Evolutionary conservation across 2,113 vertebrate genomes (phyloP), one percentile per base, ranked within the genome.

Genomic region (Eonycteris spelaea): DNA sequence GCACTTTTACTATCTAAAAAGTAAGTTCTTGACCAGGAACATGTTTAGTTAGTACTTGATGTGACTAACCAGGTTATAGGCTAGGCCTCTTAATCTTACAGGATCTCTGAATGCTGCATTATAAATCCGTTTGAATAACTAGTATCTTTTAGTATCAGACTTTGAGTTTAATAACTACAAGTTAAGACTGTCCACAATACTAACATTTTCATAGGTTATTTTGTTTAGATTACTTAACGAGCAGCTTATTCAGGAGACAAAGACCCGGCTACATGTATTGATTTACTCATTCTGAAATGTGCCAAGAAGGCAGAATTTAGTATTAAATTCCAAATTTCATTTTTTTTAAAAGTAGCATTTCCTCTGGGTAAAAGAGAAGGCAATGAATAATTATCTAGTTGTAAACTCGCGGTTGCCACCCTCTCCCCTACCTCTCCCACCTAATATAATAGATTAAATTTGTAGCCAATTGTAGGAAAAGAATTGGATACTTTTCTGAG

Each of bases 261-360:
- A 90, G 63, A 91, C 28, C 19, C 53, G 71, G 57, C 65, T 71
- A 24, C n/a, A 12, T 73, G 33, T 68, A 78, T 82, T 86, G 48
- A 43, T n/a, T 94, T 71, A 48, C 19, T 97, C 7, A 6, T 96
- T 97, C 90, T 48, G 74, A 59, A 88, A 77, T 71, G 94, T 86
- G 93, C 78, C 83, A 96, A 93, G 96, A 96, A 86, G 94, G 68
- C 55, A 91, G 63, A 73, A 80, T 96, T 96, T 43, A 96, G 53
- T 94, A 77, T 86, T 86, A 74, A 92, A 89, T 40, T 48, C 45
- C 19, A 59, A 57, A 70, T 95, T 86, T 86, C 59, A 90, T 2
- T 43, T 48, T 86, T 91, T 79, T 24, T 55, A 24, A 43, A 33
- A 84, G 14, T 65, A 79, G 43, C 28, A 45, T 82, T 79, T 78